Conservation (phyloP, 2,888 invertebrate species). For the Incurvaria masculella region DNA sequence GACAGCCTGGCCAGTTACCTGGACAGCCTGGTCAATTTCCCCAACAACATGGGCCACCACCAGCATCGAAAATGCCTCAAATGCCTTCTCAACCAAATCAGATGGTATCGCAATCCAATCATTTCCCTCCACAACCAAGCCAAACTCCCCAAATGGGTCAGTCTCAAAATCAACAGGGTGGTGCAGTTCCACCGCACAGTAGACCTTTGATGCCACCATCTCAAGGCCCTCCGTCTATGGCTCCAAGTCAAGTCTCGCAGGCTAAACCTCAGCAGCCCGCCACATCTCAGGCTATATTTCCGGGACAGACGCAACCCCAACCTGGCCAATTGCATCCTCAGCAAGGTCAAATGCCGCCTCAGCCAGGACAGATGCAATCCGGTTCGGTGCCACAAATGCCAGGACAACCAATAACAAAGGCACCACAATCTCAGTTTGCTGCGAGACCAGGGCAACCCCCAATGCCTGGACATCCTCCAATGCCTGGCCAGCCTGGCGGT, state of each 20-base stretch:
- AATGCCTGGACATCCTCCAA: conserved; percentile 26
- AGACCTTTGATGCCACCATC: conserved; percentile 8
- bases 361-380: conserved; percentile 8
- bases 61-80: too few species aligned
- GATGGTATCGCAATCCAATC: conserved; percentile 7
- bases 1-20: conserved; percentile 6
- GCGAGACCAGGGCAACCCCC: conserved; percentile 27
- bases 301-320: conserved; percentile 17
- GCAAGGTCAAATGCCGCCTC: neutral
- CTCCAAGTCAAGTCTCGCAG: neutral
- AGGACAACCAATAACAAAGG: neutral
- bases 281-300: conserved; percentile 19
- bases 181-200: conserved; percentile 1
- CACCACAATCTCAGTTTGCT: conserved; percentile 7
- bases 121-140: conserved; percentile 9
- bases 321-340: conserved; percentile 5
- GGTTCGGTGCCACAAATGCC: conserved; percentile 6
- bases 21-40: conserved; percentile 9
- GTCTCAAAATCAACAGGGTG: too few species aligned
- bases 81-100: conserved; percentile 5
- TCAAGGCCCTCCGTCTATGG: conserved; percentile 9
- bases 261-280: conserved; percentile 18
- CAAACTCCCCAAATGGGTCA: conserved; percentile 3
- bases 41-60: conserved; percentile 8
- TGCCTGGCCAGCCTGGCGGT: conserved; percentile 24